Evolutionary conservation across 2,797 vertebrate genomes (phyloP).

Genomic region (Premnoplex brunnescens): DNA sequence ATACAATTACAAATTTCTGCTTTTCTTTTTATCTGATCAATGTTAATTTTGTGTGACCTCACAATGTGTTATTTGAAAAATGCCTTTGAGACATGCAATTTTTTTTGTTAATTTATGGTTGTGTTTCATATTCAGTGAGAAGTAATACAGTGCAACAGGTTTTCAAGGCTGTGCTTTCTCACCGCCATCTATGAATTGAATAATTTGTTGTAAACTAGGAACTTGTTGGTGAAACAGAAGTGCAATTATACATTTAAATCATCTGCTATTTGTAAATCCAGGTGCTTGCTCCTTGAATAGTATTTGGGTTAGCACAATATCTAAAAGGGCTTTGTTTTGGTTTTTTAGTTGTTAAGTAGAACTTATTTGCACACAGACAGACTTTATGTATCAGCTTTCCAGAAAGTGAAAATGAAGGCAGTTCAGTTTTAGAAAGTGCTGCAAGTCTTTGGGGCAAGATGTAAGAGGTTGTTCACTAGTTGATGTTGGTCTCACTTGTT

Average conservation of each 20-base stretch:
- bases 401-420: not conserved
- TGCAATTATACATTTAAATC: not conserved
- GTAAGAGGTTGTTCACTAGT: not conserved
- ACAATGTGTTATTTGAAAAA: not conserved
- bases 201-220: not conserved
- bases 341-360: not conserved
- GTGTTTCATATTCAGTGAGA: not conserved
- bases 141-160: not conserved
- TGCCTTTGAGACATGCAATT: not conserved
- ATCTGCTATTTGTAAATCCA: not conserved
- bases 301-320: not conserved
- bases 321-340: not conserved
- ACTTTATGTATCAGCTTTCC: not conserved
- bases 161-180: not conserved
- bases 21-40: constrained; percentile 47
- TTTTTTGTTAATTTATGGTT: not conserved
- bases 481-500: constrained; percentile 3
- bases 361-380: not conserved
- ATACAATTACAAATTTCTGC: constrained; percentile 21
- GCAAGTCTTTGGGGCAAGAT: not conserved
- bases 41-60: constrained; percentile 46
- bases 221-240: not conserved
- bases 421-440: not conserved
- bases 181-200: not conserved
- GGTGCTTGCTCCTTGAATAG: not conserved